Conservation (phyloP, 2,113 vertebrate genomes). For the Rhinopomastus cyanomelas region DNA sequence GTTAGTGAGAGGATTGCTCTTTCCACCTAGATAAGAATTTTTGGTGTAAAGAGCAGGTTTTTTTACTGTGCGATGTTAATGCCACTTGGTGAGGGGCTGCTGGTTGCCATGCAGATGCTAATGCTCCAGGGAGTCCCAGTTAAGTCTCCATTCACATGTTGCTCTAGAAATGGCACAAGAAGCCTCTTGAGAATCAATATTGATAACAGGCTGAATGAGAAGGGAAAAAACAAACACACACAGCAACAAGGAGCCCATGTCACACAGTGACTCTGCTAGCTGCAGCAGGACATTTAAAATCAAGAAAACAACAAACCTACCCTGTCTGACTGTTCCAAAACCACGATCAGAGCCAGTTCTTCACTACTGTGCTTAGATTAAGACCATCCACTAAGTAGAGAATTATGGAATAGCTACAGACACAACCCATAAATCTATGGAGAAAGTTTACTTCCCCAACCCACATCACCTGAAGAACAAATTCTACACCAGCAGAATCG, state of each 20-base stretch:
- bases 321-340: neutral
- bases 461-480: neutral
- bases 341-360: neutral
- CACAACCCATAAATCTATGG: neutral
- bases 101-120: constrained; percentile 28
- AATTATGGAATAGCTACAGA: neutral
- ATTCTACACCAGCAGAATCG: neutral
- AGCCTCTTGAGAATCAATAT: constrained; percentile 17
- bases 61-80: neutral
- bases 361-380: neutral
- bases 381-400: neutral
- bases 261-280: neutral
- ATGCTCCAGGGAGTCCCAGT: neutral
- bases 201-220: neutral
- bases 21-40: neutral
- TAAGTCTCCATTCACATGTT: neutral
- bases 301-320: neutral
- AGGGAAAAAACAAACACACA: neutral
- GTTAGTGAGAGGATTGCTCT: too few species aligned
- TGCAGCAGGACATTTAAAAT: neutral
- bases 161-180: neutral
- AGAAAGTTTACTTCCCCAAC: neutral
- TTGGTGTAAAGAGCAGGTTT: neutral
- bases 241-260: neutral
- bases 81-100: neutral